phyloP scores from a whole-genome alignment of 1,140 invertebrate genomes.

The Zaprionus vittiger region DNA sequence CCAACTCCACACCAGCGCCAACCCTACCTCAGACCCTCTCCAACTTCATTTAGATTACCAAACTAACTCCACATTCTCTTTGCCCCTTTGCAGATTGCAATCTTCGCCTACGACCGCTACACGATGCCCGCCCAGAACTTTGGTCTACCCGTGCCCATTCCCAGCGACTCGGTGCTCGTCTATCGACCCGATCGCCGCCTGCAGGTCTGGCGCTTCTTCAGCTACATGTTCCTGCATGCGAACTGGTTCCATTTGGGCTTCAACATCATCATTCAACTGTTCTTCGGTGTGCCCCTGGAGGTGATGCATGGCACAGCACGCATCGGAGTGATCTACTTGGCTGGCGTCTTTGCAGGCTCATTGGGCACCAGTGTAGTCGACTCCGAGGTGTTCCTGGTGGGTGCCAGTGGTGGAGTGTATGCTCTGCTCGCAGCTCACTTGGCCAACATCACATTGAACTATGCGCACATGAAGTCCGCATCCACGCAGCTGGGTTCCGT shows the following conservation, averaged over 20 bases:
- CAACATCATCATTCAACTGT: constrained; percentile 96
- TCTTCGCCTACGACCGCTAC: constrained; percentile 93
- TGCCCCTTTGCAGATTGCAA: constrained; percentile 90
- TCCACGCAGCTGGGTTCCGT: constrained; percentile 95
- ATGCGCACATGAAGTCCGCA: constrained; percentile 98
- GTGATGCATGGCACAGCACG: constrained; percentile 97
- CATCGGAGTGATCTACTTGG: constrained; percentile 95
- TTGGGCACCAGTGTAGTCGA: constrained; percentile 96
- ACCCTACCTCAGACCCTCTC: background rate
- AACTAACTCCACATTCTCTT: constrained; percentile 62
- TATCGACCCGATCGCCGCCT: constrained; percentile 95
- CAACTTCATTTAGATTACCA: background rate
- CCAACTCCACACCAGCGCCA: background rate
- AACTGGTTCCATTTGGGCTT: constrained; percentile 98
- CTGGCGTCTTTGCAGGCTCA: constrained; percentile 96
- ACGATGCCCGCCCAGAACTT: constrained; percentile 86
- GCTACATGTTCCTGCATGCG: constrained; percentile 98
- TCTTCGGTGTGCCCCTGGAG: constrained; percentile 96
- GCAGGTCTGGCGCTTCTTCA: constrained; percentile 97
- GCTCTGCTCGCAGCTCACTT: constrained; percentile 96
- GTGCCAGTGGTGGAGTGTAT: constrained; percentile 97
- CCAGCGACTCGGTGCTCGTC: constrained; percentile 96
- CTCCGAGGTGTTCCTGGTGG: constrained; percentile 96
- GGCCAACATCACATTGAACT: constrained; percentile 97
- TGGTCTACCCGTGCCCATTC: constrained; percentile 91